Percentiles rank a stretch among this genome's conserved stretches.
phyloP scores from a whole-genome alignment of 2,888 invertebrate species.

The Cetonia aurata region DNA sequence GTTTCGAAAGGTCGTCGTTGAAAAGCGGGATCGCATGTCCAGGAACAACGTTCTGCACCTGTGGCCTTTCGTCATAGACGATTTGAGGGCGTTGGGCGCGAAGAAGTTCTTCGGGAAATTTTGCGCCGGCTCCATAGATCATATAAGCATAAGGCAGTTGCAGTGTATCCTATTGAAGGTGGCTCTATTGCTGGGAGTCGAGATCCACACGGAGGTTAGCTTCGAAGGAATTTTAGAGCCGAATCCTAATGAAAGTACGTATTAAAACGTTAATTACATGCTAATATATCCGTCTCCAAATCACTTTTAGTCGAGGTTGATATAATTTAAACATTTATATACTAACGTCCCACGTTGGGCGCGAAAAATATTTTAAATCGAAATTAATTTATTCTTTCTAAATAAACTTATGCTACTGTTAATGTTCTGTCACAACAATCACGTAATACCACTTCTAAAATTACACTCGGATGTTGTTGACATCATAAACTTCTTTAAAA shows the following conservation, averaged over 20 bases:
- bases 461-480: no score
- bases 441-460: no score
- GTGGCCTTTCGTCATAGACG: slow-evolving; percentile 98
- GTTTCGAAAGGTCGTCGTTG: slow-evolving; percentile 78
- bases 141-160: slow-evolving; percentile 96
- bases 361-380: no score
- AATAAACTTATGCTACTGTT: no score
- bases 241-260: slow-evolving; percentile 70
- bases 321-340: no score
- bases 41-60: slow-evolving; percentile 97
- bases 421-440: no score
- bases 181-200: slow-evolving; percentile 93
- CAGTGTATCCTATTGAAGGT: slow-evolving; percentile 97
- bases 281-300: no score
- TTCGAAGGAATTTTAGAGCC: slow-evolving; percentile 91
- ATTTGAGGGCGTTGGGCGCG: slow-evolving; percentile 91
- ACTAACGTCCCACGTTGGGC: no score
- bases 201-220: slow-evolving; percentile 92
- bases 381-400: no score
- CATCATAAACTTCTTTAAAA: no score
- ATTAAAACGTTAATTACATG: background rate
- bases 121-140: slow-evolving; percentile 98
- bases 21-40: slow-evolving; percentile 94
- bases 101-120: slow-evolving; percentile 99
- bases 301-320: no score